Evolutionary conservation across 2,113 vertebrate species (phyloP).

Genomic region (Ophthalmotilapia sp.): DNA sequence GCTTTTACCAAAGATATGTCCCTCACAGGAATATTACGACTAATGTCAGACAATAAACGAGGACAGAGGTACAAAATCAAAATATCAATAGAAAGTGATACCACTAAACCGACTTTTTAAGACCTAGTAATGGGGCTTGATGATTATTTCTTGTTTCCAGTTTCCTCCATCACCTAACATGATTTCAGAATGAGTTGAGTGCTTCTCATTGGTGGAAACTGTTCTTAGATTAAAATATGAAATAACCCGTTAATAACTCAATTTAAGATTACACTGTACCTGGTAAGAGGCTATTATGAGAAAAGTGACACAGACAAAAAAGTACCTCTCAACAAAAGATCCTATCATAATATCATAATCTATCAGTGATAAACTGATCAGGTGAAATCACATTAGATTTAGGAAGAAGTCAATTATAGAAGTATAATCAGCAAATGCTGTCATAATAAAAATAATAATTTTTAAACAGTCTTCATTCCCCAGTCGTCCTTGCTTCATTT

Average conservation of each 20-base stretch:
- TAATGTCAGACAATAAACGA: background rate
- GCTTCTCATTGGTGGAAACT: background rate
- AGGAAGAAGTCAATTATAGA: background rate
- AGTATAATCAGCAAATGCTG: background rate
- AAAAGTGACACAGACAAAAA: background rate
- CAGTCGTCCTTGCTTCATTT: background rate
- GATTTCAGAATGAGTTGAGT: background rate
- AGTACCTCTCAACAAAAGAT: background rate
- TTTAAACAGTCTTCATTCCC: background rate
- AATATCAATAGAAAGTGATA: background rate
- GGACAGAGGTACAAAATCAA: background rate
- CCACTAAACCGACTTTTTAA: background rate
- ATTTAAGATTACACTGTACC: background rate
- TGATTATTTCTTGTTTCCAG: background rate
- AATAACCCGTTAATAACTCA: background rate
- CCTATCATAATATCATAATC: background rate
- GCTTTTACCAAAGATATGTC: conserved; percentile 15
- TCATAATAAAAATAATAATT: background rate
- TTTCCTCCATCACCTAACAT: background rate
- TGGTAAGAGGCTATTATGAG: background rate
- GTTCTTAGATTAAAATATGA: background rate
- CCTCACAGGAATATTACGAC: conserved; percentile 8
- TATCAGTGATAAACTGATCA: background rate
- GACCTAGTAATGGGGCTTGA: background rate
- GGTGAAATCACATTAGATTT: background rate